phyloP scores from a whole-genome alignment of 2,113 vertebrate species.

The Eurystomus gularis region DNA sequence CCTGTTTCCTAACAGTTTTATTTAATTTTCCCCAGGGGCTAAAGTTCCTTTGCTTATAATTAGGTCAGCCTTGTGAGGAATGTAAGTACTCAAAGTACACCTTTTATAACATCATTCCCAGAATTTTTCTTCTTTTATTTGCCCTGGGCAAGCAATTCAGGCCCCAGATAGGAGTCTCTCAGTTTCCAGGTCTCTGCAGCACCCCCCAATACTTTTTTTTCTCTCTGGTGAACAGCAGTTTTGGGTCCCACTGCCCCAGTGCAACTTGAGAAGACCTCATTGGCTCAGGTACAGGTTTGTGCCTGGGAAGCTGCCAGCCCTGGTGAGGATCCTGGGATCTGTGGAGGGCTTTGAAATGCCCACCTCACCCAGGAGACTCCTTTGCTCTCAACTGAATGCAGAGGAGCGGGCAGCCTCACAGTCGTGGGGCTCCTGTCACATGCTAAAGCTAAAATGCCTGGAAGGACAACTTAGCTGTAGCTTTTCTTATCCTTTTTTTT shows the following conservation, averaged over 20 bases:
- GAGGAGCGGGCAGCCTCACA: fast-evolving
- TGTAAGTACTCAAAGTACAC: not conserved
- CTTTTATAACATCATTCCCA: not conserved
- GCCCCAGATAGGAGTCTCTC: not conserved
- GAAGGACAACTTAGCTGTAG: not conserved
- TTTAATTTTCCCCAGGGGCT: not conserved
- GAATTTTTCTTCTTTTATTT: not conserved
- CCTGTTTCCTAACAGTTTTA: not conserved
- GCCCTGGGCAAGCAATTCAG: not conserved
- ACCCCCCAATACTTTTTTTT: fast-evolving
- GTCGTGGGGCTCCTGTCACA: not conserved
- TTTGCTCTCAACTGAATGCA: not conserved
- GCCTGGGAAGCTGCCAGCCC: not conserved
- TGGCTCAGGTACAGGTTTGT: not conserved
- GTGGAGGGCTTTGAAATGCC: not conserved
- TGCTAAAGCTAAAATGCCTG: not conserved
- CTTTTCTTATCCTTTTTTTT: not conserved
- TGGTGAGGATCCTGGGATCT: not conserved
- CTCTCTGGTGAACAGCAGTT: not conserved
- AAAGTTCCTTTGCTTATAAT: not conserved
- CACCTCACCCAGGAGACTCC: not conserved
- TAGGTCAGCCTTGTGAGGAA: not conserved
- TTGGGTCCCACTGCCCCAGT: not conserved
- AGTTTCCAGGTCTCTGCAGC: fast-evolving
- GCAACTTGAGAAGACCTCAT: fast-evolving